Conservation (phyloP, 2,797 vertebrate genomes). For the Neopelma chrysocephalum region DNA sequence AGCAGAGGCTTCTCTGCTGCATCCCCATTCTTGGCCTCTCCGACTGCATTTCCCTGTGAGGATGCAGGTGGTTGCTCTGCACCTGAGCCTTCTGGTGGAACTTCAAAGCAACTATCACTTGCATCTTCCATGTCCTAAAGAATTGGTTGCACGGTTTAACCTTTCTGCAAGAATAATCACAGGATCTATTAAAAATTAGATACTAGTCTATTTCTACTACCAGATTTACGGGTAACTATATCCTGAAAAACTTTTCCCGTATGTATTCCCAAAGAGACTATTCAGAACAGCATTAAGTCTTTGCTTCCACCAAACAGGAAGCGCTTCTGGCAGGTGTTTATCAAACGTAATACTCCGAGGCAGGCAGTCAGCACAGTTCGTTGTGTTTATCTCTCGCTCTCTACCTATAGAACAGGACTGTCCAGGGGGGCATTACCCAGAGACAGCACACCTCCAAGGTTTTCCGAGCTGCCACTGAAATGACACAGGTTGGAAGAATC, state of each 20-base stretch:
- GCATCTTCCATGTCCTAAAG: slow-evolving; percentile 58
- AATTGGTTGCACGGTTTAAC: background rate
- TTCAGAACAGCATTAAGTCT: background rate
- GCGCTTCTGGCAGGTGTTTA: background rate
- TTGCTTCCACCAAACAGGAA: background rate
- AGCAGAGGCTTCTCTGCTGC: background rate
- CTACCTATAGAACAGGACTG: background rate
- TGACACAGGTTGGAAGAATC: rapidly evolving
- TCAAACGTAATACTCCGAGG: rapidly evolving
- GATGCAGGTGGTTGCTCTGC: background rate
- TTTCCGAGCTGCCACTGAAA: background rate
- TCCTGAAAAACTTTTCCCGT: background rate
- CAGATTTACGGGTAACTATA: background rate
- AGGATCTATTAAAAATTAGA: background rate
- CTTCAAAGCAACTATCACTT: background rate
- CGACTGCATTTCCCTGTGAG: background rate
- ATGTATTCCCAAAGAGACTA: background rate
- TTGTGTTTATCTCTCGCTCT: background rate
- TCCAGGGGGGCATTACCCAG: background rate
- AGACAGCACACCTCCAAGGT: background rate
- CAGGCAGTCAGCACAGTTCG: background rate
- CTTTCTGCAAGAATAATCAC: background rate
- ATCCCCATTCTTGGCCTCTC: rapidly evolving
- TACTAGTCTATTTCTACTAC: background rate
- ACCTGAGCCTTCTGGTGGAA: background rate